Base-by-base conservation (phyloP, 2,888 invertebrate species). In the Dasysyrphus tricinctus region DNA sequence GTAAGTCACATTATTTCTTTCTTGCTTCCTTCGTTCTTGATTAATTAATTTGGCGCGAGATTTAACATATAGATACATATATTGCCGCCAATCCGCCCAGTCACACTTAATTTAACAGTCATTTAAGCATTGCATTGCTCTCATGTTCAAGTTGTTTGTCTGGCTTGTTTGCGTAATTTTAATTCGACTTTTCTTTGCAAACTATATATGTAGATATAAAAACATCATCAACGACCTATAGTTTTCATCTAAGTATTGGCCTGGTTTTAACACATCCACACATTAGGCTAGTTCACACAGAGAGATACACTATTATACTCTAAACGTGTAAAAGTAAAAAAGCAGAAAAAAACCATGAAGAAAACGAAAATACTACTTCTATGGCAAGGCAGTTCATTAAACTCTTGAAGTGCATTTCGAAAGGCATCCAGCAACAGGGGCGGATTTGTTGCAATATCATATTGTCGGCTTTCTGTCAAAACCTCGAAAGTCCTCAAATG, bases 331-430 rank as follows among this genome's bases (percentile, higher is more conserved):
- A 51, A 69, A 47, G 34, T 29, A 47, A 37, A 69, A 54, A 54
- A 29, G 9, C 9, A 37, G 37, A 12, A 44, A 44, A 59, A 44
- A 59, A 61, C 59, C 11, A 72, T 32, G 19, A 74, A 78, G 73
- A 77, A 86, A 78, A 78, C 65, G 72, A 78, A 82, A 82, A 75
- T 72, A 29, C 75, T 78, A 81, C 85, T 77, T 81, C 85, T 82
- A 79, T 82, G 86, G 86, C 82, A 86, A 82, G 82, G 81, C 78
- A 82, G 86, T 86, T 86, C 86, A 86, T 82, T 86, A 86, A 86
- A 86, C 86, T 86, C 86, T 82, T 86, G 59, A 69, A 74, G 29
- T 59, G 49, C 77, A 73, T 85, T 85, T 85, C 77, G 82, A 86
- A 86, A 82, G 86, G 70, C 63, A 81, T 4, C 34, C 12, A 57